phyloP scores from a whole-genome alignment of 92 coral and sea anemone genomes.

The Phenganax marumi region DNA sequence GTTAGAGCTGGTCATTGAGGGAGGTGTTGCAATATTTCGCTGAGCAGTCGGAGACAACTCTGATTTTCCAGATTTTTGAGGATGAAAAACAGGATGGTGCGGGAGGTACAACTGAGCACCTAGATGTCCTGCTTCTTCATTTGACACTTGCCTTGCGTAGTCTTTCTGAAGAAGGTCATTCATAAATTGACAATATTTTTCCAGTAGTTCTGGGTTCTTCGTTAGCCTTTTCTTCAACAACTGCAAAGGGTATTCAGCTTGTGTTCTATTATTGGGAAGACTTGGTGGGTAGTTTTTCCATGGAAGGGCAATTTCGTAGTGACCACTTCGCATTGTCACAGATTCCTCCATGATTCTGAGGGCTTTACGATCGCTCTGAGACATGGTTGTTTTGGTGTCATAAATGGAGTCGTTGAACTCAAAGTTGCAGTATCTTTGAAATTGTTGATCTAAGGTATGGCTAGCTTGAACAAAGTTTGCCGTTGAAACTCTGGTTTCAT shows the following conservation, averaged over 20 bases:
- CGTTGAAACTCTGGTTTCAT: not conserved
- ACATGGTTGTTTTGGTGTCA: too few relatives aligned
- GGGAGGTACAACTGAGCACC: conserved; percentile 44
- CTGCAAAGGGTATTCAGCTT: conserved; percentile 39
- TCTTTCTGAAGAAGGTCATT: conserved; percentile 29
- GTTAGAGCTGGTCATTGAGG: too few relatives aligned
- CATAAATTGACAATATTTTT: conserved; percentile 47
- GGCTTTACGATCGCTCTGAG: too few relatives aligned
- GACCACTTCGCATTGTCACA: too few relatives aligned
- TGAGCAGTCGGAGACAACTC: too few relatives aligned
- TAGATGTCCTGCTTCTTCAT: conserved; percentile 22
- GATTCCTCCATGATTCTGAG: conserved; percentile 20
- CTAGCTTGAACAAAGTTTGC: conserved; percentile 35
- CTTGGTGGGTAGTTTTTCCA: conserved; percentile 43
- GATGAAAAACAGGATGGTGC: conserved; percentile 50
- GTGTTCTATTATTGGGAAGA: conserved; percentile 20
- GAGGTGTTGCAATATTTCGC: too few relatives aligned
- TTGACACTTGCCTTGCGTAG: too few relatives aligned
- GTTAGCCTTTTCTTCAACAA: conserved; percentile 14
- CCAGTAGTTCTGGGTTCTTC: too few relatives aligned
- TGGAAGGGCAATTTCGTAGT: too few relatives aligned
- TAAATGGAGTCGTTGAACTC: too few relatives aligned
- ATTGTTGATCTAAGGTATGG: conserved; percentile 36
- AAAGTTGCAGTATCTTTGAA: conserved; percentile 41
- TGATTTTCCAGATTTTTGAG: conserved; percentile 46